Conservation (phyloP, 2,113 vertebrate species). For the Lepus americanus region DNA sequence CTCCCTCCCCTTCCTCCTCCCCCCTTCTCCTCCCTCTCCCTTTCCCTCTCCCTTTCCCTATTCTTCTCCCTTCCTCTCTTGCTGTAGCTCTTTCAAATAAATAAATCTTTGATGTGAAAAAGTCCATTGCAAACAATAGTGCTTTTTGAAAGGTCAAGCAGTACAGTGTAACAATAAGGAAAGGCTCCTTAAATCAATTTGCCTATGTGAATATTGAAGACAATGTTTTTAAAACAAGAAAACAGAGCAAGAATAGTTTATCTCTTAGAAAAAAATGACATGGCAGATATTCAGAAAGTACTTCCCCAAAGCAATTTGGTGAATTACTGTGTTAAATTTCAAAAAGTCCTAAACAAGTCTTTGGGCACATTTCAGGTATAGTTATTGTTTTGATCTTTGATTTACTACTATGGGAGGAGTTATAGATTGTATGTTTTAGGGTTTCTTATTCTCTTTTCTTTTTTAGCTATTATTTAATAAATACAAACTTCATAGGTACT, state of each 20-base stretch:
- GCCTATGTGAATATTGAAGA: not conserved
- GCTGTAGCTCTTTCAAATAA: too few species aligned
- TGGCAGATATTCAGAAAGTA: not conserved
- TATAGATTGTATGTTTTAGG: too few species aligned
- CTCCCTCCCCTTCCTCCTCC: too few species aligned
- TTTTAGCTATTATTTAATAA: too few species aligned
- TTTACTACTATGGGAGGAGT: not conserved
- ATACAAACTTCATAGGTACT: too few species aligned
- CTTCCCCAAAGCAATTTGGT: not conserved
- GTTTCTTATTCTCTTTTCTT: not conserved
- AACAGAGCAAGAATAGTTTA: not conserved
- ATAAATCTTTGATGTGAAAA: too few species aligned
- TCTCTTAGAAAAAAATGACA: not conserved
- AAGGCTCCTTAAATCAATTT: not conserved
- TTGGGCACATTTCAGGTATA: not conserved
- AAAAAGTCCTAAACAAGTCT: not conserved
- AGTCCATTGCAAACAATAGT: not conserved
- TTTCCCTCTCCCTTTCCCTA: too few species aligned
- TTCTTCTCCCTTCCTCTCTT: too few species aligned
- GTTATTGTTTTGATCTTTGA: not conserved
- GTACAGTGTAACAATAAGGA: not conserved
- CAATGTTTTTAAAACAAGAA: not conserved
- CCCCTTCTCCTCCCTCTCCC: too few species aligned
- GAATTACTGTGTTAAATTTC: not conserved
- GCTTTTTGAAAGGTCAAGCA: not conserved